phyloP scores from a whole-genome alignment of 2,113 vertebrate species.

The Dolichotis patagonum region DNA sequence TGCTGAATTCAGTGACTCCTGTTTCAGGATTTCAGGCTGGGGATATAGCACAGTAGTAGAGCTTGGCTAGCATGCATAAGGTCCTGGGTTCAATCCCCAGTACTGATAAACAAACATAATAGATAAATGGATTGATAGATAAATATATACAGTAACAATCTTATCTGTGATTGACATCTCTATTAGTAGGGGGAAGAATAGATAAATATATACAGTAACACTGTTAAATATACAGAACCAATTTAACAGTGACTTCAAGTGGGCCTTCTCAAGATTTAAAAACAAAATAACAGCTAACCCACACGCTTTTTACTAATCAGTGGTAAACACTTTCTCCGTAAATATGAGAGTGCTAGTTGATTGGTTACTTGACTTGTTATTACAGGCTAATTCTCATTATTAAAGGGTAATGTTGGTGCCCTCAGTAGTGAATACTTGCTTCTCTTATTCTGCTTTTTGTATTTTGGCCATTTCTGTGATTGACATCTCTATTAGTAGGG shows the following conservation, averaged over 20 bases:
- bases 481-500: not conserved
- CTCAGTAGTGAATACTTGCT: not conserved
- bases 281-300: not conserved
- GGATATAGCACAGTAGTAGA: not conserved
- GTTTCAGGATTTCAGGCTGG: not conserved
- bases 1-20: not conserved
- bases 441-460: not conserved
- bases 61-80: not conserved
- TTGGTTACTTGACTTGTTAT: not conserved
- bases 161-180: no score
- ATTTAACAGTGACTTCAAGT: not conserved
- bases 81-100: not conserved
- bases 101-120: not conserved
- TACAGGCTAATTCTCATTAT: not conserved
- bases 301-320: not conserved
- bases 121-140: not conserved
- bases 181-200: no score
- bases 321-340: not conserved
- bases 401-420: not conserved
- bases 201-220: no score
- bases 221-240: no score
- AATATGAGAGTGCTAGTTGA: not conserved
- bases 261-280: not conserved
- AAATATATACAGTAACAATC: not conserved
- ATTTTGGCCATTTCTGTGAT: constrained; percentile 12